Conservation (phyloP, 2,888 invertebrate species). For the Acanthacorydalis orientalis region DNA sequence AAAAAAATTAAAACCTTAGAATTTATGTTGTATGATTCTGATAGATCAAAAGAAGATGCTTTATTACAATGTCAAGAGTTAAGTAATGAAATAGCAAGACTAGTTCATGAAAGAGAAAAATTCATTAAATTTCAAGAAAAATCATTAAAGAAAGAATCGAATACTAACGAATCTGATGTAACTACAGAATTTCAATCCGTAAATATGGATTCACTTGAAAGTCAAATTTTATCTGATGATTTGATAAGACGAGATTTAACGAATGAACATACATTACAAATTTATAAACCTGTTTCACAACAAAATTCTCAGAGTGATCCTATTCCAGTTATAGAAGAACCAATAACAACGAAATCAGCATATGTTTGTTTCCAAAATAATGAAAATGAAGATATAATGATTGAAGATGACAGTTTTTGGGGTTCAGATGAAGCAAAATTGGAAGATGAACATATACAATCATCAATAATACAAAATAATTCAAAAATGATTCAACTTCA, state of each 20-base stretch:
- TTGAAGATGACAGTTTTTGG: conserved; percentile 36
- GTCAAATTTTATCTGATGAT: conserved; percentile 9
- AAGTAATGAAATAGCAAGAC: conserved; percentile 20
- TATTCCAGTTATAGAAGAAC: conserved; percentile 14
- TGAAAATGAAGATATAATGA: conserved; percentile 16
- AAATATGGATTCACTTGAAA: conserved; percentile 8
- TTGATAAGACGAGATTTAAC: neutral
- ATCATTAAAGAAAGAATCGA: conserved; percentile 3
- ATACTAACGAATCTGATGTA: conserved; percentile 7
- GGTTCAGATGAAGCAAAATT: conserved; percentile 33
- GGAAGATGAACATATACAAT: conserved; percentile 27
- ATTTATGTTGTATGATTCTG: conserved; percentile 23
- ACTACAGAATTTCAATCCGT: conserved; percentile 2
- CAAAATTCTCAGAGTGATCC: neutral
- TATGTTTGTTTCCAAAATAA: conserved; percentile 20
- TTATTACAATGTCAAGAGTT: conserved; percentile 21
- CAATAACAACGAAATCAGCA: conserved; percentile 16
- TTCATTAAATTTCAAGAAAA: conserved; percentile 3
- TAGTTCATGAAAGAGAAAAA: conserved; percentile 18
- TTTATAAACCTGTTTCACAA: neutral
- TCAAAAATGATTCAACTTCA: conserved; percentile 32
- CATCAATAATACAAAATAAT: conserved; percentile 17
- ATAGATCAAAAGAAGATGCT: conserved; percentile 24
- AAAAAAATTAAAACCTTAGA: conserved; percentile 18
- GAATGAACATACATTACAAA: neutral